Evolutionary conservation across 2,113 vertebrate genomes (phyloP), one percentile per base, ranked within the genome.

Genomic region (Motacilla alba): DNA sequence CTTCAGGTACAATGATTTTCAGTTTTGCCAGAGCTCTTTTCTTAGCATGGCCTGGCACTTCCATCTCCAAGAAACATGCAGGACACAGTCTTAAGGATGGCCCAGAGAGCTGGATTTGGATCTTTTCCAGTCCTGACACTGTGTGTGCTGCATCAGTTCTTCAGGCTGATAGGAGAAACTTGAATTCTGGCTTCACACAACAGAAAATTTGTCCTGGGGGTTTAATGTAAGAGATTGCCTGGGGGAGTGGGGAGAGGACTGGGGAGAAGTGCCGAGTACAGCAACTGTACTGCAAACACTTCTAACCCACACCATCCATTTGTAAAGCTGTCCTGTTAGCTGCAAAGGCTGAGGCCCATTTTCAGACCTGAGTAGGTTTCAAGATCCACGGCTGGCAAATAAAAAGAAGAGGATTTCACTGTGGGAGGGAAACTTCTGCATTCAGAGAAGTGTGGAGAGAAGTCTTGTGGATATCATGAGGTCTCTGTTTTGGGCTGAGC

Each of bases 241-340:
- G 47, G 2, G 7, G 3, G 2, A 12, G 5, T 3, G 1, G 6
- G 8, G 16, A 7, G 2, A 53, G n/a, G 6, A 27, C 1, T 92
- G 13, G 3, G 9, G 22, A 49, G 27, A 66, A 53, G 12, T 26
- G 12, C 0, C 0, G 26, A 33, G 52, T 75, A 50, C 11, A 39
- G 39, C 15, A 72, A 13, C 24, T 16, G 4, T 55, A 15, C 31
- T 67, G 15, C 35, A 55, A 59, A 55, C 23, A 17, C 1, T 82
- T 70, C 47, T 60, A 72, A 75, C 10, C 19, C 15, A 35, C 35
- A 39, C 17, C 9, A 70, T 8, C 33, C 23, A 1, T 28, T 58
- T 82, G 2, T 1, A 1, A 63, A 89, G 27, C 16, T 59, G 47
- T 18, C 13, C 37, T 26, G 21, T 11, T 35, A 56, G 31, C 21